Evolutionary conservation across 1,140 invertebrate species (phyloP).

Genomic region (Globodera ellingtonae): DNA sequence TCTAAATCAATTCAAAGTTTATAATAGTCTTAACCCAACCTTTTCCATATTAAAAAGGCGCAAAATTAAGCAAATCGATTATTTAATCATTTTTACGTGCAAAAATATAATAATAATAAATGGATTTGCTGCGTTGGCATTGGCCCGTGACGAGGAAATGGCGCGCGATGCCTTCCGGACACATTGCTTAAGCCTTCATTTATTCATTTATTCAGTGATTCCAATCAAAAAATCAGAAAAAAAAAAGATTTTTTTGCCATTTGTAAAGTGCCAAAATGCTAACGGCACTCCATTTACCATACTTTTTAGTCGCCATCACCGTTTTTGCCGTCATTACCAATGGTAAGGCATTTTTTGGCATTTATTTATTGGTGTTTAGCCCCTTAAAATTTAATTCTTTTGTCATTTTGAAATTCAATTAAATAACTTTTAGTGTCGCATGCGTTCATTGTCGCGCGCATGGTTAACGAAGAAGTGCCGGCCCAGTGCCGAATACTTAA

Average conservation of each 20-base stretch:
- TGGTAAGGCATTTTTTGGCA: neutral
- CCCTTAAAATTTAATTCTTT: too few species aligned
- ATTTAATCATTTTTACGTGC: too few species aligned
- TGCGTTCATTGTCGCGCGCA: neutral
- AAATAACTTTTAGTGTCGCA: neutral
- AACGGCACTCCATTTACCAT: neutral
- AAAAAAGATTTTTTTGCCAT: neutral
- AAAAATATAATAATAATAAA: neutral
- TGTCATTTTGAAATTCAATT: too few species aligned
- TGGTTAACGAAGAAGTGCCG: neutral
- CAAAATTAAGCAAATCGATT: too few species aligned
- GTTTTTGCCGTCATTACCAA: neutral
- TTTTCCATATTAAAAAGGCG: too few species aligned
- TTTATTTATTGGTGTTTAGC: too few species aligned
- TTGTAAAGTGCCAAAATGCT: neutral
- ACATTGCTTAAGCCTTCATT: too few species aligned
- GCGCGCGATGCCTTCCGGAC: too few species aligned
- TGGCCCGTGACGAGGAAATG: neutral
- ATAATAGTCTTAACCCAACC: too few species aligned
- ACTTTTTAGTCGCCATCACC: neutral
- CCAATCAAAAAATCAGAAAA: too few species aligned
- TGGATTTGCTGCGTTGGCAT: neutral
- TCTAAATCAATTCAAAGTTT: too few species aligned
- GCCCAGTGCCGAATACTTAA: conserved; percentile 19
- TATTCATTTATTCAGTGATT: too few species aligned